These are phyloP conservation scores for Cephonodes hylas DNA, from an alignment of 2,888 invertebrate genomes.

Conservation along the genomic window DNA sequence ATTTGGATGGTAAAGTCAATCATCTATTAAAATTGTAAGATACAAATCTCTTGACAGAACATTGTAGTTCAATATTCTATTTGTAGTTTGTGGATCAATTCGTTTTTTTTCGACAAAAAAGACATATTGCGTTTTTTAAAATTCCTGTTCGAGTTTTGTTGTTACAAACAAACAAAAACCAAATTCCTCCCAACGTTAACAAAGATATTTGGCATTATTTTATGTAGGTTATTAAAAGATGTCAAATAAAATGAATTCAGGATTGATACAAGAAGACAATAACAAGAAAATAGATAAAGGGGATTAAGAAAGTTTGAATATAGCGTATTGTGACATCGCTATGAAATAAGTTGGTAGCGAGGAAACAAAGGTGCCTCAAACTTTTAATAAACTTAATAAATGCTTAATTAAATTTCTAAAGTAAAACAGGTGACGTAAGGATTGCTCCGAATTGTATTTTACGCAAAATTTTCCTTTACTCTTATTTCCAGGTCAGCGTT, in stretches of 20 bases:
- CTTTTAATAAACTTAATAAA: conserved; percentile 16
- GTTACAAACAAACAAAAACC: too few species aligned
- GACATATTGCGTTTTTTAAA: too few species aligned
- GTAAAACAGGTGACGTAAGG: conserved; percentile 5
- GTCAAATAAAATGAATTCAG: neutral
- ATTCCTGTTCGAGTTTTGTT: too few species aligned
- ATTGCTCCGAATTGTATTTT: neutral
- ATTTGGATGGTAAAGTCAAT: too few species aligned
- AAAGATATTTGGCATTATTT: neutral
- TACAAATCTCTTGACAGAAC: too few species aligned
- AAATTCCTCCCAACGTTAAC: too few species aligned
- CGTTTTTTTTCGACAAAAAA: too few species aligned
- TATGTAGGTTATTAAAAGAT: neutral
- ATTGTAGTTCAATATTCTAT: too few species aligned
- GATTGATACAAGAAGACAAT: neutral
- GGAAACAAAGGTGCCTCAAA: conserved; percentile 17
- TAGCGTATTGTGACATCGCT: conserved; percentile 4
- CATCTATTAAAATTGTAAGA: too few species aligned
- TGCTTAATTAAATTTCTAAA: conserved; percentile 12
- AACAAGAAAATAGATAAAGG: neutral
- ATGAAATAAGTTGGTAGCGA: conserved; percentile 9
- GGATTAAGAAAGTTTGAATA: conserved; percentile 6
- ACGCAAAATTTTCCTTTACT: conserved; percentile 1
- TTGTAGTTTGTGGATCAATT: too few species aligned
- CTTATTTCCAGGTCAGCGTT: neutral